Conservation (phyloP, 2,113 vertebrate species). For the Phoenicopterus ruber region DNA sequence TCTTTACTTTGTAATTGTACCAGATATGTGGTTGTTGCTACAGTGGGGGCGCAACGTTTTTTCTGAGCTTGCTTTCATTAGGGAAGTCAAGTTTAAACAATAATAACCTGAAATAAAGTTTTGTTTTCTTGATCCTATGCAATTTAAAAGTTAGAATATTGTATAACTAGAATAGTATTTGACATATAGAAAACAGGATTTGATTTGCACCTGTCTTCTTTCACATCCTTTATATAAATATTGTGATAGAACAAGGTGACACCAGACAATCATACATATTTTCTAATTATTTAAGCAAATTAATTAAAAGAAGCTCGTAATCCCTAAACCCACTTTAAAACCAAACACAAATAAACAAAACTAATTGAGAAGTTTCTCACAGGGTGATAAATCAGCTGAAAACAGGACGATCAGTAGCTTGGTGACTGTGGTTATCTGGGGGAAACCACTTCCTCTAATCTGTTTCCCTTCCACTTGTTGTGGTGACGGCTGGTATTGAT, state of each 20-base stretch:
- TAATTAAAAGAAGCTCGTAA: neutral
- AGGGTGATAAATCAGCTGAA: neutral
- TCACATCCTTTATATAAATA: neutral
- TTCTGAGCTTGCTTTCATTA: neutral
- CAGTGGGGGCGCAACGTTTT: neutral
- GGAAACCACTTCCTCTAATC: neutral
- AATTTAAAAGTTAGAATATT: neutral
- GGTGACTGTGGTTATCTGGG: neutral
- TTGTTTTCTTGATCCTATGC: neutral
- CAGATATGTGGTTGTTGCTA: neutral
- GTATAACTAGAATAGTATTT: neutral
- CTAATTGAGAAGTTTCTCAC: neutral
- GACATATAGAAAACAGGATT: neutral
- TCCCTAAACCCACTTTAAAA: neutral
- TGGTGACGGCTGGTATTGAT: neutral
- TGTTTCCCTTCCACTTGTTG: neutral
- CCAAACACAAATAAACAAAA: neutral
- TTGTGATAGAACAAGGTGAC: neutral
- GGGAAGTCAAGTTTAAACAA: neutral
- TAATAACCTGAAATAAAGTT: neutral
- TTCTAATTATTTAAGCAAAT: neutral
- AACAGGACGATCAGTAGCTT: neutral
- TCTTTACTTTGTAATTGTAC: neutral
- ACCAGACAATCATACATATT: neutral
- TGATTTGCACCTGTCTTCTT: neutral